phyloP scores from a whole-genome alignment of 2,113 vertebrate species.

The Dipodomys stephensi region DNA sequence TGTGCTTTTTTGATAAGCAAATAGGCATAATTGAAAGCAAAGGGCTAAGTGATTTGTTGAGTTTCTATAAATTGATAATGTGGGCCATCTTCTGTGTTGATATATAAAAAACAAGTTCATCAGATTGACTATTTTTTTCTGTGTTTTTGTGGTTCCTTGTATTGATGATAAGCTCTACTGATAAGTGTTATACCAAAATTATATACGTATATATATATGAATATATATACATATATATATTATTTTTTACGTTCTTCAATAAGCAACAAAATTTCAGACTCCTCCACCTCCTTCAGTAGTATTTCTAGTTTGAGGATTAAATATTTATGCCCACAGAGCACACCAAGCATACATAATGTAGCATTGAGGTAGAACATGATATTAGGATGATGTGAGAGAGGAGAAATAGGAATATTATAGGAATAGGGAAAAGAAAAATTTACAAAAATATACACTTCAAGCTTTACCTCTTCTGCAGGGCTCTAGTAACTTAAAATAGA shows the following conservation, averaged over 20 bases:
- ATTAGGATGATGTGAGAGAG: background rate
- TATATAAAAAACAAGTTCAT: background rate
- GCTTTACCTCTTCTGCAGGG: background rate
- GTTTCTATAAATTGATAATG: background rate
- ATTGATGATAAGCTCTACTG: background rate
- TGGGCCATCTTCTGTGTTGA: conserved; percentile 16
- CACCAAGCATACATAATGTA: background rate
- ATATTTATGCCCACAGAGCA: background rate
- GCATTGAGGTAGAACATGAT: background rate
- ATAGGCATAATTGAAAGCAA: background rate
- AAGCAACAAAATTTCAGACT: background rate
- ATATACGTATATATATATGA: too few species aligned
- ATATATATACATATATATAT: too few species aligned
- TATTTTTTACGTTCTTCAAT: too few species aligned
- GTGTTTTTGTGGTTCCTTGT: background rate
- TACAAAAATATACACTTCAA: background rate
- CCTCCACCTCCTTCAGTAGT: background rate
- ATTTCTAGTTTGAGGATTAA: background rate
- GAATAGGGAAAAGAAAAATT: background rate
- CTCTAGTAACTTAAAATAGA: background rate
- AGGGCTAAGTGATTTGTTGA: background rate
- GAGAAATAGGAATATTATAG: background rate
- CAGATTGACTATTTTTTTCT: background rate
- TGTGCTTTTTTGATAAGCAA: background rate
- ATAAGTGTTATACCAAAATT: too few species aligned